Evolutionary conservation across 2,888 invertebrate species (phyloP).

Genomic region (Agrochola lychnidis): DNA sequence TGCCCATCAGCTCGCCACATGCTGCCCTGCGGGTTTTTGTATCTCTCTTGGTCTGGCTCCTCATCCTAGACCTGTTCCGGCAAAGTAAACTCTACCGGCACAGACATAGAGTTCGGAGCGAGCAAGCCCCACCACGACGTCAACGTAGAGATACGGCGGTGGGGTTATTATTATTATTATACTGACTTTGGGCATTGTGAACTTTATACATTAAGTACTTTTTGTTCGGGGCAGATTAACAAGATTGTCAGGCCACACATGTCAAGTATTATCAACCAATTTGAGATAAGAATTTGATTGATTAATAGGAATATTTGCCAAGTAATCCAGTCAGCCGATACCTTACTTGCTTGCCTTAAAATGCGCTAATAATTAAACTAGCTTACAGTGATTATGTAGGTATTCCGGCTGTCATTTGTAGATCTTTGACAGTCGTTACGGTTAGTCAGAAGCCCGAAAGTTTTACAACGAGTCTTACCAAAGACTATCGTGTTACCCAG

Average conservation of each 20-base stretch:
- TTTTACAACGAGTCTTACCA: background rate
- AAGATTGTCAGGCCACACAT: conserved; percentile 26
- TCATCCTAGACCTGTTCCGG: too few relatives aligned
- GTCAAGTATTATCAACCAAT: conserved; percentile 26
- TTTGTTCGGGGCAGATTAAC: conserved; percentile 9
- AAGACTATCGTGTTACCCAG: background rate
- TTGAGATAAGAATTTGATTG: conserved; percentile 38
- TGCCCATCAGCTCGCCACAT: too few relatives aligned
- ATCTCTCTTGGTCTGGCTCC: too few relatives aligned
- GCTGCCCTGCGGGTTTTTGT: too few relatives aligned
- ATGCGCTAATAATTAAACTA: background rate
- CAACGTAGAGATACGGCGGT: too few relatives aligned
- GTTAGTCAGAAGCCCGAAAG: too few relatives aligned
- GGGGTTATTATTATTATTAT: too few relatives aligned
- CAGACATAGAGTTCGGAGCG: too few relatives aligned
- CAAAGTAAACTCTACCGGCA: too few relatives aligned
- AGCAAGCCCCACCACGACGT: too few relatives aligned
- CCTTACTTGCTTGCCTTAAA: too few relatives aligned
- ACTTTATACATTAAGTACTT: background rate
- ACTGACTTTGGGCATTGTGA: background rate
- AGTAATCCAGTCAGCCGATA: background rate
- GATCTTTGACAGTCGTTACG: background rate
- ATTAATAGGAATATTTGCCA: conserved; percentile 39
- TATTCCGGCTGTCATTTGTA: background rate
- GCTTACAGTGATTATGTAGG: background rate